Base-by-base conservation (phyloP, 1,140 invertebrate species). In the Calephelis nemesis region DNA sequence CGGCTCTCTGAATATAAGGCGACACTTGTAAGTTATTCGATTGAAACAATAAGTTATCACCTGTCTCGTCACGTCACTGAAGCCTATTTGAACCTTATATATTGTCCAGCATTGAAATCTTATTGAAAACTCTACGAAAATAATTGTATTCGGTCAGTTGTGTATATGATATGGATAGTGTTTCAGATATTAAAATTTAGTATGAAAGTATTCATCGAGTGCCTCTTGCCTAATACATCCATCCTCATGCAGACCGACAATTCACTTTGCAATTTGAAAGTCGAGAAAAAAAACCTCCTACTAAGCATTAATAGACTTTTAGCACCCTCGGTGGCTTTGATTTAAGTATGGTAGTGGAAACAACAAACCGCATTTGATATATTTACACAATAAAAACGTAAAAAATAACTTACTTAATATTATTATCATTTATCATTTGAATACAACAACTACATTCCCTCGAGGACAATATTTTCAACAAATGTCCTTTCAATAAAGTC, bases 341-440 rank as follows among this genome's bases (percentile, higher is more conserved):
- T 79, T 81, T 80, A 86, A 86, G 71, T 83, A 82, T 75, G 87
- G 82, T 78, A 85, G 72, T 88, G 85, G 84, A 88, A 87, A 88
- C 84, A 90, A 90, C 85, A 85, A 88, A 88, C 82, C 85, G 79
- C 85, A 76, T 80, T 82, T 83, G 80, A 81, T 83, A 85, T 91
- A 88, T 92, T 85, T 87, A 88, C 87, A 90, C 83, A 80, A 85
- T 92, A 92, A 86, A 91, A 91, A 91, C 87, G 89, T 91, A 90
- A 91, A 90, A 91, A 91, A 91, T 90, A 91, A 91, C 89, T 90
- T 91, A 91, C 87, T 91, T 91, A 90, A 90, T 88, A 91, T 91
- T 91, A 91, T 90, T 90, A 90, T 89, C 87, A 77, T 87, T 84
- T 89, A 87, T 86, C 81, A 87, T 90, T 90, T 83, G 88, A 88